phyloP scores from a whole-genome alignment of 1,140 invertebrate genomes.

The Heliconius congener region DNA sequence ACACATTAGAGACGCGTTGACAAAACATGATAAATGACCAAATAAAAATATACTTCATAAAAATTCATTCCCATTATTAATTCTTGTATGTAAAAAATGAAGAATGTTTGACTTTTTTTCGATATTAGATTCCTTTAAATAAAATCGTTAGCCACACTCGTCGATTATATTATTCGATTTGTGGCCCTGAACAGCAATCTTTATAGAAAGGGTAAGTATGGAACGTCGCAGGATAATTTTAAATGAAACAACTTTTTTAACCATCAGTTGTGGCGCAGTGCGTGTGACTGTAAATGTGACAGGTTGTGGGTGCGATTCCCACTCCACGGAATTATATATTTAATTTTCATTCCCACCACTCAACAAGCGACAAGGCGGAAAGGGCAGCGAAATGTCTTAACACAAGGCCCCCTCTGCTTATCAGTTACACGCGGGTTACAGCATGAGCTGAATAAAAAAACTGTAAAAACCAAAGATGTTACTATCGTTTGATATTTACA shows the following conservation, averaged over 20 bases:
- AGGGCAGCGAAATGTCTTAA: too few relatives aligned
- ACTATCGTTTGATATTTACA: too few relatives aligned
- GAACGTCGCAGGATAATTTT: not conserved
- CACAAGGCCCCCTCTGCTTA: too few relatives aligned
- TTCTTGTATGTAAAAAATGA: constrained; percentile 47
- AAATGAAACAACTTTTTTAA: not conserved
- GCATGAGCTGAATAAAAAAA: too few relatives aligned
- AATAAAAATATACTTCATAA: constrained; percentile 62
- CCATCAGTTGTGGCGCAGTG: too few relatives aligned
- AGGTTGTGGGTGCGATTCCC: too few relatives aligned
- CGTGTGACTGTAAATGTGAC: too few relatives aligned
- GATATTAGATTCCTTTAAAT: constrained; percentile 43
- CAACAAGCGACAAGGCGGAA: too few relatives aligned
- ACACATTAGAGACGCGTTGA: constrained; percentile 49
- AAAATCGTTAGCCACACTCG: constrained; percentile 50
- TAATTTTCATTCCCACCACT: too few relatives aligned
- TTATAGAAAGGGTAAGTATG: not conserved
- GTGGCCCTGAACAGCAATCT: not conserved
- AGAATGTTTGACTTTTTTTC: constrained; percentile 39
- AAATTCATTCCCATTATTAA: constrained; percentile 69
- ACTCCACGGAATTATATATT: too few relatives aligned
- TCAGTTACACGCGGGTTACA: too few relatives aligned
- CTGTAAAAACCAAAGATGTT: too few relatives aligned
- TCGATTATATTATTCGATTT: constrained; percentile 19
- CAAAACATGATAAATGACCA: constrained; percentile 68